Base-by-base conservation (phyloP, 2,888 invertebrate species). In the Endotricha flammealis region DNA sequence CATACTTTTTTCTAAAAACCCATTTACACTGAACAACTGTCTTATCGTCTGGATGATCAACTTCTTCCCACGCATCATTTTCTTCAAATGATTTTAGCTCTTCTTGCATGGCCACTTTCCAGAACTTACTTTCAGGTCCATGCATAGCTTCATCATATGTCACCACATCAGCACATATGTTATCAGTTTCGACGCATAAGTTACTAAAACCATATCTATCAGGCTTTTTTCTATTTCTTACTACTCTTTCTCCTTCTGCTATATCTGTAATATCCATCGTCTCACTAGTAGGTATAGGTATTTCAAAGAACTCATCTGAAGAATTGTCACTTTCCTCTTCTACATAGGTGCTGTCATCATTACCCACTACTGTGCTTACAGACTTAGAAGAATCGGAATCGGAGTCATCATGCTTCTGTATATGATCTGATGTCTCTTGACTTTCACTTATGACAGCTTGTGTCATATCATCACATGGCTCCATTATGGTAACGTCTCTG, bases 21-120 rank as follows among this genome's bases (percentile, higher is more conserved):
- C 40, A 44, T 28, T 42, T 39, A 16, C 38, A 42, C 27, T 41
- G 23, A 2, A 45, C 48, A 1, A 43, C 12, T 4, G 20, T 32
- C 10, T 14, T 14, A 9, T 24, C 24, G 12, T 14, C 3, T n/a
- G 39, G 40, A 13, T 0, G 3, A 7, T 44, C 33, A 1, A 22
- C 30, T 16, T 45, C 9, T 12, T 50, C 44, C 42, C 43, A 49
- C 1, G 42, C 41, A 29, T 41, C 22, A 38, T 41, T 45, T 2
- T 48, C 48, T 9, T 40, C 9, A n/a, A 48, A 48, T 8, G 27
- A 39, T n/a, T 43, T 20, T 7, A 48, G 5, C 24, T 48, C 48
- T 17, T 45, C 42, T 16, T 36, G 11, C 22, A 48, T 28, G 1
- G 41, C 40, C 12, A 3, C 1, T 6, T 7, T 5, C 48, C 40